Evolutionary conservation across 2,113 vertebrate genomes (phyloP).

Genomic region (Gracilinanus agilis): DNA sequence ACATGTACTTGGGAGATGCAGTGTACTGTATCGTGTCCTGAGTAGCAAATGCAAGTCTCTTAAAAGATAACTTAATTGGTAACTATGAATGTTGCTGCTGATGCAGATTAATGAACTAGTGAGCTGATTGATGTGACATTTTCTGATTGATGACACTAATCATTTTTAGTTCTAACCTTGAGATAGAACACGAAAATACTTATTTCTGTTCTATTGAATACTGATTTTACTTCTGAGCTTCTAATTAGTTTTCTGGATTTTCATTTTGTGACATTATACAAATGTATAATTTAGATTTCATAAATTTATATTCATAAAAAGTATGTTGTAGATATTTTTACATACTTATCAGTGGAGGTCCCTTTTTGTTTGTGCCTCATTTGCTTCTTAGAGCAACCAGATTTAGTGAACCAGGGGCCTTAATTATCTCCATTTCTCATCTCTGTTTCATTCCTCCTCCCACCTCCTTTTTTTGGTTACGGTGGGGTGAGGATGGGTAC

Average conservation of each 20-base stretch:
- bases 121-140: slow-evolving; percentile 32
- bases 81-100: neutral
- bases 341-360: neutral
- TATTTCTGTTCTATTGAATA: slow-evolving; percentile 20
- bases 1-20: neutral
- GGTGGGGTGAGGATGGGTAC: neutral
- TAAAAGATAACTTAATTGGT: slow-evolving; percentile 19
- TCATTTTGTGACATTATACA: slow-evolving; percentile 5
- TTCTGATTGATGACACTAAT: slow-evolving; percentile 27
- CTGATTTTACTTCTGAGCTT: slow-evolving; percentile 2
- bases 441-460: neutral
- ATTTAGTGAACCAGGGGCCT: neutral
- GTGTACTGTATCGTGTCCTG: neutral
- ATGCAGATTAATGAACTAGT: slow-evolving; percentile 25
- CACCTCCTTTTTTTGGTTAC: neutral
- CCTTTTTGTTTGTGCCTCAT: neutral
- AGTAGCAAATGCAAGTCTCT: slow-evolving; percentile 11
- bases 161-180: slow-evolving; percentile 30
- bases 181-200: neutral
- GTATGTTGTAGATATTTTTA: neutral
- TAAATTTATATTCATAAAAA: neutral
- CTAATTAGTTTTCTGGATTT: neutral
- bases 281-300: neutral
- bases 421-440: neutral
- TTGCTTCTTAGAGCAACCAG: neutral